A percentile compares a stretch with the other conserved stretches of the same genome.
These are phyloP conservation scores for Takifugu flavidus DNA, from an alignment of 2,113 vertebrate species.

Conservation along the genomic window DNA sequence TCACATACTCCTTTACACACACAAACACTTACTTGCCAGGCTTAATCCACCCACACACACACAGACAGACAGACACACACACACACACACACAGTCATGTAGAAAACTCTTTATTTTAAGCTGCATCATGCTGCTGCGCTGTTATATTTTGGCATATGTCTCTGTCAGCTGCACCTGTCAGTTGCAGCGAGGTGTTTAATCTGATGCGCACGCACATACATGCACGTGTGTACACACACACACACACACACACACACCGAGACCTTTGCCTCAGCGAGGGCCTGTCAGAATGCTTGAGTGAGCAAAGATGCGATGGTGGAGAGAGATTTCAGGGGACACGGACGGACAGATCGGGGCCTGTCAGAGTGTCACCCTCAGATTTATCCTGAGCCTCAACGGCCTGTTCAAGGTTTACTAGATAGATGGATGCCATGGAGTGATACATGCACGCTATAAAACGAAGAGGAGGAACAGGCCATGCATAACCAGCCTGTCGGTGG, in stretches of 20 bases:
- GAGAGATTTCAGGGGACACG: slow-evolving; percentile 58
- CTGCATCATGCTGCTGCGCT: slow-evolving; percentile 14
- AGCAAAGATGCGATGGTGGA: slow-evolving; percentile 44
- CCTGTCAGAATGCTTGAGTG: slow-evolving; percentile 34
- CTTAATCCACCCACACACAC: slow-evolving; percentile 47
- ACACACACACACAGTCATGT: neutral
- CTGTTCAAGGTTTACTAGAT: slow-evolving; percentile 60
- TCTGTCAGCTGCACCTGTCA: slow-evolving; percentile 27
- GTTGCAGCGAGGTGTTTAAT: slow-evolving; percentile 39
- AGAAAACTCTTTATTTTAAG: slow-evolving; percentile 19
- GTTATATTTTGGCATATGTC: slow-evolving; percentile 29
- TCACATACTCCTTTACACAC: slow-evolving; percentile 60
- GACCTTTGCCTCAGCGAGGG: slow-evolving; percentile 14
- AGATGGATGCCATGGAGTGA: slow-evolving; percentile 61
- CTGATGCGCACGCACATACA: slow-evolving; percentile 12
- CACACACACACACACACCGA: slow-evolving; percentile 3
- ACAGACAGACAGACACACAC: slow-evolving; percentile 53
- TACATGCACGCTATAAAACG: slow-evolving; percentile 47
- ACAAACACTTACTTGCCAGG: slow-evolving; percentile 45
- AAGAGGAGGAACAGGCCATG: slow-evolving; percentile 41
- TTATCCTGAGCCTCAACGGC: slow-evolving; percentile 52
- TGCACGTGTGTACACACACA: slow-evolving; percentile 5
- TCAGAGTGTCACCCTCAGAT: slow-evolving; percentile 54
- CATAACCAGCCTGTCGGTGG: slow-evolving; percentile 34
- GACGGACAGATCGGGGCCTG: slow-evolving; percentile 59